Conservation (phyloP, 1,140 invertebrate species). For the Mycetomoellerius zeteki region DNA sequence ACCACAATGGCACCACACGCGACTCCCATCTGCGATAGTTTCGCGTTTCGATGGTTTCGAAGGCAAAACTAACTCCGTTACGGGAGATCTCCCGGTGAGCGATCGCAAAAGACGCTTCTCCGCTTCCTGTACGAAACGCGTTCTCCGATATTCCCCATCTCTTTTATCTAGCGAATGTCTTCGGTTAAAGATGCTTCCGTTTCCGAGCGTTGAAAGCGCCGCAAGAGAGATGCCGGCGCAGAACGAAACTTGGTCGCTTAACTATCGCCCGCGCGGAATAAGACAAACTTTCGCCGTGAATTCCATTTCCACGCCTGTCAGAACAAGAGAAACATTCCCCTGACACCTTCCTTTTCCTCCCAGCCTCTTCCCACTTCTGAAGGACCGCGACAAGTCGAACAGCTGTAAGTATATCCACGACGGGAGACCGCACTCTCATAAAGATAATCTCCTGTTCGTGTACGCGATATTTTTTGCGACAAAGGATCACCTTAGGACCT, state of each 20-base stretch:
- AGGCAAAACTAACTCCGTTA: conserved; percentile 43
- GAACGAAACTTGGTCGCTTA: conserved; percentile 52
- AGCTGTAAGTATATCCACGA: conserved; percentile 53
- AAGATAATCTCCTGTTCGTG: conserved; percentile 25
- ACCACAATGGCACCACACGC: conserved; percentile 3
- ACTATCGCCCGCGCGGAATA: conserved; percentile 51
- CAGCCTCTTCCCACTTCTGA: not conserved
- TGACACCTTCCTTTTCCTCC: not conserved
- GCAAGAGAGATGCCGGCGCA: not conserved
- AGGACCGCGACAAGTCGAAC: conserved; percentile 44
- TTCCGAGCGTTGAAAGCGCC: conserved; percentile 37
- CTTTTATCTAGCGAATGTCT: conserved; percentile 41
- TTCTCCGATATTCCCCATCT: conserved; percentile 24
- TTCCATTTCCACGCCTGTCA: conserved; percentile 64
- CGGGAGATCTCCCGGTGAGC: conserved; percentile 14
- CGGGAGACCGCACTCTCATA: conserved; percentile 7
- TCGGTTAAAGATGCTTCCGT: conserved; percentile 45
- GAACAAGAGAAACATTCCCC: conserved; percentile 66
- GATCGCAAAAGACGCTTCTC: conserved; percentile 21
- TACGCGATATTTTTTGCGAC: conserved; percentile 41
- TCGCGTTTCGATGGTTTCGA: conserved; percentile 17
- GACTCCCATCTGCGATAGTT: conserved; percentile 7
- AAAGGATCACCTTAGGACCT: not conserved
- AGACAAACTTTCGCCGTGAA: conserved; percentile 64
- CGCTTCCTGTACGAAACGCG: conserved; percentile 1